Evolutionary conservation across 2,888 invertebrate species (phyloP).

Genomic region (Apamea sordens): DNA sequence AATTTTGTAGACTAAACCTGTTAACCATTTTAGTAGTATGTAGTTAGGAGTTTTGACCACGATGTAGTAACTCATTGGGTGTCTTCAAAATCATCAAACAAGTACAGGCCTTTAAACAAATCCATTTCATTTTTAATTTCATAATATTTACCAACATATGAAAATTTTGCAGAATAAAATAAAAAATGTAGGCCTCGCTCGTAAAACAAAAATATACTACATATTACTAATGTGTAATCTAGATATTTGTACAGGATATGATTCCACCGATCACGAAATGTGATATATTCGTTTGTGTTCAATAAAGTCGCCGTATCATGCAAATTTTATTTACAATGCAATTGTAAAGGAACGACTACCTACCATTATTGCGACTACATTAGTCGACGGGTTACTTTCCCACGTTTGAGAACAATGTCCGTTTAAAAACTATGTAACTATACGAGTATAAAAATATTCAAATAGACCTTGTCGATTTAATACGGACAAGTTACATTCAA

Average conservation of each 20-base stretch:
- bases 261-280: background rate
- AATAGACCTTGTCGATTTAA: background rate
- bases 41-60: background rate
- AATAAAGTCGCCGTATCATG: slow-evolving; percentile 1
- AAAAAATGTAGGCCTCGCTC: background rate
- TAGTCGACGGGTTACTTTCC: background rate
- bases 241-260: background rate
- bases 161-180: background rate
- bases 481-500: background rate
- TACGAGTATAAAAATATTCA: background rate
- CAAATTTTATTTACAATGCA: slow-evolving; percentile 7
- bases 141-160: background rate
- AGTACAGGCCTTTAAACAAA: background rate
- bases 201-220: background rate
- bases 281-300: slow-evolving; percentile 14
- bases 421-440: background rate
- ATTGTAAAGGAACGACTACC: background rate
- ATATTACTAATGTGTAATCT: background rate
- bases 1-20: background rate
- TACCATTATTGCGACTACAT: background rate
- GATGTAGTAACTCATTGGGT: background rate
- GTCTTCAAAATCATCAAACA: background rate
- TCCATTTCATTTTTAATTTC: background rate
- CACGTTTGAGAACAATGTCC: background rate
- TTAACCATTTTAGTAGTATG: background rate